Percentiles rank a stretch among this genome's conserved stretches.
Conservation (phyloP, 2,113 vertebrate species). For the Pedetes capensis region DNA sequence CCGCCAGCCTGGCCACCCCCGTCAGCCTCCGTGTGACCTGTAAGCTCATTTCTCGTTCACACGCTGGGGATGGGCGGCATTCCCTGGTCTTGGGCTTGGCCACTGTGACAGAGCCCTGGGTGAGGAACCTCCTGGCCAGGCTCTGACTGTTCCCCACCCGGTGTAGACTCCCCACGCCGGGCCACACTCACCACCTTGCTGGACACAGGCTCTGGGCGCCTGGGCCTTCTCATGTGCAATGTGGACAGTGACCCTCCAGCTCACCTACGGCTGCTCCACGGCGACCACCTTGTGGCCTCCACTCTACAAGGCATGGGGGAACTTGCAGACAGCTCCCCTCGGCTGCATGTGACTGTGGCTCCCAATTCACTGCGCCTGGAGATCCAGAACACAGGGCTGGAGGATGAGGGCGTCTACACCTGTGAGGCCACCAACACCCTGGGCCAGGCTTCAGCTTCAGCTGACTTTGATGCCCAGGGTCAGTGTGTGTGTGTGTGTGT, state of each 20-base stretch:
- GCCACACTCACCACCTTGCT: conserved; percentile 73
- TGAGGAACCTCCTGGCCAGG: background rate
- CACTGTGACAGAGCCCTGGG: background rate
- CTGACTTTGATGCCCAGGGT: conserved; percentile 71
- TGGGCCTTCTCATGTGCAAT: conserved; percentile 76
- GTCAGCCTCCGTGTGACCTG: conserved; percentile 73
- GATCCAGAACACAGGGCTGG: conserved; percentile 63
- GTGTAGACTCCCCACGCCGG: conserved; percentile 75
- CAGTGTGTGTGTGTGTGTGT: background rate
- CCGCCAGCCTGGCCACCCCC: background rate
- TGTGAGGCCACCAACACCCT: conserved; percentile 75
- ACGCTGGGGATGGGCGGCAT: background rate
- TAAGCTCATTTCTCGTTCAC: conserved; percentile 49
- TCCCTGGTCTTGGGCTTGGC: background rate
- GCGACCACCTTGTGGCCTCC: conserved; percentile 67
- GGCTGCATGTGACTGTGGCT: conserved; percentile 22
- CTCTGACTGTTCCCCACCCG: background rate
- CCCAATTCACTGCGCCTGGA: conserved; percentile 74
- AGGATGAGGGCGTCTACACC: conserved; percentile 80
- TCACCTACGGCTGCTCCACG: conserved; percentile 69
- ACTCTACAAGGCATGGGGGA: background rate
- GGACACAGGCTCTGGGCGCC: conserved; percentile 43
- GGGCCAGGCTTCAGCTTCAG: conserved; percentile 45
- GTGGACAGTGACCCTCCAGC: conserved; percentile 80
- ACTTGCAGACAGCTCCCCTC: background rate